Base-by-base conservation (phyloP, 2,797 vertebrate species). In the Clarias platycephalus region DNA sequence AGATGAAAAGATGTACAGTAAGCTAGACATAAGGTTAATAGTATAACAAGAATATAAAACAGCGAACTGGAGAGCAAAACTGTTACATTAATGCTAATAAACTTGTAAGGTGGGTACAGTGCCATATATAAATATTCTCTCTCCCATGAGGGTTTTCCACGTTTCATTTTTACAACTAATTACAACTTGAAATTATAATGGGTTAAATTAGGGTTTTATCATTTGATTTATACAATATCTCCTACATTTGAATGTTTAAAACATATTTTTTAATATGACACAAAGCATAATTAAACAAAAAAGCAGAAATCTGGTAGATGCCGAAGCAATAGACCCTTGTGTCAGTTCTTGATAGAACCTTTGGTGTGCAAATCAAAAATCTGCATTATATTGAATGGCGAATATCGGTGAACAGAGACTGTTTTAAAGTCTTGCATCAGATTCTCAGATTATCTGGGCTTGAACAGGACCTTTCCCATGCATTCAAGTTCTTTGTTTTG, bases 161-260 rank as follows among this genome's bases (percentile, higher is more conserved):
- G 16, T 37, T 26, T 53, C 26, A 53, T 8, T n/a, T n/a, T n/a
- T n/a, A n/a, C n/a, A n/a, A n/a, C n/a, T n/a, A n/a, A n/a, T 26
- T 74, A 74, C 44, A 53, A 28, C 13, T n/a, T 74, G 24, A 44
- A 74, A n/a, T 74, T 16, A 74, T 16, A 74, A 26, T 74, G n/a
- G 64, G 13, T 13, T 18, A 26, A 16, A 26, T 1, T 49, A 2
- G 5, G 24, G 49, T 72, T 49, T 44, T 49, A 26, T 15, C 64
- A 31, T 66, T 66, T 66, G 28, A 66, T 18, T 31, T 67, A 34
- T 31, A 67, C 31, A 37, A 67, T 16, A 66, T 34, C 6, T 67
- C 31, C 0, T 34, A 71, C 24, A n/a, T 70, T 40, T 70, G 4
- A 70, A 40, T 4, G 10, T 40, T 70, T 4, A 37, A 24, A 20